A percentile compares a stretch with the other conserved stretches of the same genome.
Conservation (phyloP, 2,797 vertebrate genomes). For the Diglossa cyanea region DNA sequence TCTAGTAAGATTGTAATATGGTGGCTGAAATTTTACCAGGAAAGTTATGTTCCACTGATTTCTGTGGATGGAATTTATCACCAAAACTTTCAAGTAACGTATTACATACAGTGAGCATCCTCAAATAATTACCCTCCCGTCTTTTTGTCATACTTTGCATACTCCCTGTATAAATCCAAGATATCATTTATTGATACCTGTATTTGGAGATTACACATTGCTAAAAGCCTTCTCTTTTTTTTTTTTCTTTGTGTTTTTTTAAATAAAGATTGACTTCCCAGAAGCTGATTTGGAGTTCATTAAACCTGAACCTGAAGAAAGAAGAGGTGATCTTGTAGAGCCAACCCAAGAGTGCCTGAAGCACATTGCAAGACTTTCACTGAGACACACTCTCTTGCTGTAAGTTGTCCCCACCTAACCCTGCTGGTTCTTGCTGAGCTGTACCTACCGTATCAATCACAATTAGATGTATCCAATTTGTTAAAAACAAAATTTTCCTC, state of each 20-base stretch:
- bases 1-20: not conserved
- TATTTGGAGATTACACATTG: not conserved
- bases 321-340: not conserved
- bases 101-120: not conserved
- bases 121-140: not conserved
- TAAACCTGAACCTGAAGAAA: slow-evolving; percentile 50
- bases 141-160: not conserved
- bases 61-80: not conserved
- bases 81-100: not conserved
- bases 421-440: not conserved
- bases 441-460: not conserved
- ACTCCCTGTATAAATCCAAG: not conserved
- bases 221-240: not conserved
- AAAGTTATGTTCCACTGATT: not conserved
- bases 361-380: slow-evolving; percentile 57
- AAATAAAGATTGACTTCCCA: slow-evolving; percentile 68
- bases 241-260: not conserved
- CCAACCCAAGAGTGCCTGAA: slow-evolving; percentile 48
- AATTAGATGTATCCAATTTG: not conserved
- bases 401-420: slow-evolving; percentile 38
- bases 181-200: not conserved
- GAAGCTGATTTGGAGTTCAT: slow-evolving; percentile 40
- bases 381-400: slow-evolving; percentile 58
- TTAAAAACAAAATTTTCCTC: not conserved
- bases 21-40: not conserved